phyloP scores from a whole-genome alignment of 2,113 vertebrate species.

The Mesitornis unicolor region DNA sequence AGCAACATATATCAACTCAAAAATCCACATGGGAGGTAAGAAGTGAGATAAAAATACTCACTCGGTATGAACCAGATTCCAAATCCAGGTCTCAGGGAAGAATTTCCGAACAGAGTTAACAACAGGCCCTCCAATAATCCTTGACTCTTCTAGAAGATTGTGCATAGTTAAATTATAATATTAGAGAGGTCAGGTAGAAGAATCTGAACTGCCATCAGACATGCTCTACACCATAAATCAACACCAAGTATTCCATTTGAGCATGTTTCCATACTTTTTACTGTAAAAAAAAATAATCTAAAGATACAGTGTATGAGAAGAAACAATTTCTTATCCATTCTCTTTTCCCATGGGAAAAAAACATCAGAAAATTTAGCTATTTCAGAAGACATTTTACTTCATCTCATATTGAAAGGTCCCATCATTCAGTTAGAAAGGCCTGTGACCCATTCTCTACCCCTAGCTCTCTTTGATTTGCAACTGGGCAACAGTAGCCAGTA shows the following conservation, averaged over 20 bases:
- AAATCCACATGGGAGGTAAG: not conserved
- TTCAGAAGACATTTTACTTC: not conserved
- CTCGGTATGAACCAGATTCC: slow-evolving; percentile 77
- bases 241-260: not conserved
- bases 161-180: not conserved
- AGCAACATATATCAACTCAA: not conserved
- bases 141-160: not conserved
- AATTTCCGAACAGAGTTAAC: slow-evolving; percentile 70
- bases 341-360: not conserved
- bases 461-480: not conserved
- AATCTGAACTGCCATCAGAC: not conserved
- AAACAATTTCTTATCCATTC: not conserved
- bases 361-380: not conserved
- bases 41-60: slow-evolving; percentile 57
- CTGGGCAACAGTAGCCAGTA: not conserved
- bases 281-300: not conserved
- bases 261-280: not conserved
- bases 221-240: not conserved
- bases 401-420: not conserved
- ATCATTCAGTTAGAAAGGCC: not conserved
- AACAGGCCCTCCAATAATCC: accelerated
- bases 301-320: accelerated
- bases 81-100: slow-evolving; percentile 90
- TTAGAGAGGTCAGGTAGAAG: not conserved
- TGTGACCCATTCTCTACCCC: not conserved